Evolutionary conservation across 2,888 invertebrate genomes (phyloP).

Genomic region (Cheilosia soror): DNA sequence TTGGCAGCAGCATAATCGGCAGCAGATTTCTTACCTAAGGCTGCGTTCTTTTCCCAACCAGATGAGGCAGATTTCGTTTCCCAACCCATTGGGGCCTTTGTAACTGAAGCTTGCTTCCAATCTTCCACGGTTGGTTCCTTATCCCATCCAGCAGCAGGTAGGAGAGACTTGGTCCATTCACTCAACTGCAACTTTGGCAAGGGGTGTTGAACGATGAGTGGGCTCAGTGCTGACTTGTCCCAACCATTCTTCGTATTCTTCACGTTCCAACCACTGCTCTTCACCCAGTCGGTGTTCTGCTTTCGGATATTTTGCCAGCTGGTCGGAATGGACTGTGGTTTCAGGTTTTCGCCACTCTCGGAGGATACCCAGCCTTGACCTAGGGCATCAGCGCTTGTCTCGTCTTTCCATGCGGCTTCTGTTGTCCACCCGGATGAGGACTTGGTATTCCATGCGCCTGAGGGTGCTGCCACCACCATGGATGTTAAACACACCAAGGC

Average conservation of each 20-base stretch:
- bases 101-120: constrained; percentile 26
- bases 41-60: constrained; percentile 30
- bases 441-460: constrained; percentile 44
- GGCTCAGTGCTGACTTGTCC: constrained; percentile 48
- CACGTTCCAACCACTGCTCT: constrained; percentile 42
- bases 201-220: constrained; percentile 54
- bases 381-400: background rate
- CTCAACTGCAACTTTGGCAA: constrained; percentile 25
- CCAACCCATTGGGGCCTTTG: constrained; percentile 26
- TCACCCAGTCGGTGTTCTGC: constrained; percentile 32
- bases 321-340: constrained; percentile 45
- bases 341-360: constrained; percentile 9
- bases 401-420: constrained; percentile 1
- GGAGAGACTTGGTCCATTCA: constrained; percentile 19
- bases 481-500: constrained; percentile 36
- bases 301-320: constrained; percentile 61
- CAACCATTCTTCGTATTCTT: constrained; percentile 33
- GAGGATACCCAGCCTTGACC: constrained; percentile 40
- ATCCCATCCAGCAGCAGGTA: constrained; percentile 17
- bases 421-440: constrained; percentile 39
- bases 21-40: constrained; percentile 7
- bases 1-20: constrained; percentile 27
- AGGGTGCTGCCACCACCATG: constrained; percentile 10
- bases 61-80: constrained; percentile 20
- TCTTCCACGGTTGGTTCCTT: constrained; percentile 31